Evolutionary conservation across 2,797 vertebrate species (phyloP), one percentile per base, ranked within the genome.

Genomic region (Pelodytes ibericus): DNA sequence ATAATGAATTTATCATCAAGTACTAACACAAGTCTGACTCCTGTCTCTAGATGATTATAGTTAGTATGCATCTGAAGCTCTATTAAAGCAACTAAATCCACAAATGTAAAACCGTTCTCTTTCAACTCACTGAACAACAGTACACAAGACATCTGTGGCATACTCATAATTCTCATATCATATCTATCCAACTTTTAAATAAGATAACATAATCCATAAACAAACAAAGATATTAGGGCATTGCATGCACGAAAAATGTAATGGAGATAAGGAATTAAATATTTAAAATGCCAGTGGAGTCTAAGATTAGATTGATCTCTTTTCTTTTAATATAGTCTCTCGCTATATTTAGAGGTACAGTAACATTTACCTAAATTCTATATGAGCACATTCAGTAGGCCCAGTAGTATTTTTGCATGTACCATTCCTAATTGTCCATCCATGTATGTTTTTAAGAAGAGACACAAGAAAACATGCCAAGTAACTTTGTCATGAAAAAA

Each of bases 31-130:
- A 15, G 15, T 61, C 3, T 2, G 5, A 16, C 29, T 31, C 1
- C 18, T 11, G 16, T 26, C 58, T 13, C 5, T 26, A 10, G 31
- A 2, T 61, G 16, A 61, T 61, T 22, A 30, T 27, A 61, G 18
- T 61, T 8, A n/a, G 27, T 30, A 61, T 61, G 25, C 26, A 61
- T 61, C 10, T 20, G 16, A n/a, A 2, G 18, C 16, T 61, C 18
- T 15, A n/a, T 3, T n/a, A 61, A 27, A 61, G 58, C 31, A 61
- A 61, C 30, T 61, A 31, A 61, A 61, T 61, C 15, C 24, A 15
- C 10, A 58, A 58, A 58, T 58, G 24, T 58, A 58, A 58, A 53
- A 53, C 49, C 24, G n/a, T 53, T 53, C 5, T 61, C 26, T 31
- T 31, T 16, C 15, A 31, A 18, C 27, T 31, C 58, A 61, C 18